These are phyloP conservation scores for Dendrolimus kikuchii DNA, from an alignment of 1,140 invertebrate genomes.

Conservation along the genomic window DNA sequence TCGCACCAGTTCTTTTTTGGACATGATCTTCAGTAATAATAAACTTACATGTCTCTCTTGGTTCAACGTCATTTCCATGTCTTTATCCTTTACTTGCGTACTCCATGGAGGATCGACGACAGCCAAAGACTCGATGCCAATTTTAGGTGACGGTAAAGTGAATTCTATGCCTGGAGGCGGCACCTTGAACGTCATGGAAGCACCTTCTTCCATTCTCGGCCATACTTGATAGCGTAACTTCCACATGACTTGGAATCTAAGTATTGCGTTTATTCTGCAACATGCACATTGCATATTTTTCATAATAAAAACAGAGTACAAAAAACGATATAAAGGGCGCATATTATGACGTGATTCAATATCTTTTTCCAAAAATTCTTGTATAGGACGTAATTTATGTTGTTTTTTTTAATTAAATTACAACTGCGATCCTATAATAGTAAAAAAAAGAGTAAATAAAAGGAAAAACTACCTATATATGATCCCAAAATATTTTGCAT, in stretches of 20 bases:
- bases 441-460: too few relatives aligned
- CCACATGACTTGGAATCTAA: conserved; percentile 95
- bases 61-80: conserved; percentile 99
- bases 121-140: conserved; percentile 93
- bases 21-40: neutral
- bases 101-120: conserved; percentile 99
- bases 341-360: neutral
- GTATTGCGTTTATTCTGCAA: conserved; percentile 66
- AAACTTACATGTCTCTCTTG: conserved; percentile 94
- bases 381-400: too few relatives aligned
- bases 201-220: conserved; percentile 98
- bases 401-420: too few relatives aligned
- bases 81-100: conserved; percentile 97
- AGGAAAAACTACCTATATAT: too few relatives aligned
- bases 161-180: conserved; percentile 99
- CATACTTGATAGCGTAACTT: conserved; percentile 98
- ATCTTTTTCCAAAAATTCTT: too few relatives aligned
- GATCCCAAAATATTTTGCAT: too few relatives aligned
- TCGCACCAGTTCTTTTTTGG: too few relatives aligned
- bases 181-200: conserved; percentile 95
- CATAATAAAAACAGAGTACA: neutral
- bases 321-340: neutral
- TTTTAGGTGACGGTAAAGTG: conserved; percentile 97
- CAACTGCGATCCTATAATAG: too few relatives aligned
- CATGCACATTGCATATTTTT: conserved; percentile 2